These are phyloP conservation scores for Melanchra persicariae DNA, from an alignment of 2,888 invertebrate genomes.

Conservation along the genomic window DNA sequence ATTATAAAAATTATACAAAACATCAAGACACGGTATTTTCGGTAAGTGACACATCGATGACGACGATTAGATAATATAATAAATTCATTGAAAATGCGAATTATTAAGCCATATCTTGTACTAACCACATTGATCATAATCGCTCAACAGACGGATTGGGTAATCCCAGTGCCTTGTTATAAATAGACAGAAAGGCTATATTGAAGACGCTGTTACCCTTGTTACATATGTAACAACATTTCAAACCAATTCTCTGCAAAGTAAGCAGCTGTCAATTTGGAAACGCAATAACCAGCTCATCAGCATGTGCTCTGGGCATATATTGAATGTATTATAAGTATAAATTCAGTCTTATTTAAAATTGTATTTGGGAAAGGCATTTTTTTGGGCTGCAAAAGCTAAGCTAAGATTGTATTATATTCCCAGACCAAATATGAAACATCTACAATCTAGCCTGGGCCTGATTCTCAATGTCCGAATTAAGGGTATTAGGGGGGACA, in stretches of 20 bases:
- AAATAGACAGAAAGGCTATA: conserved; percentile 1
- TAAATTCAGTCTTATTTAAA: neutral
- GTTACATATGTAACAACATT: conserved; percentile 41
- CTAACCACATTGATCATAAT: neutral
- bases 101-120: neutral
- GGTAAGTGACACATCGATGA: too few species aligned
- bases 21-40: too few species aligned
- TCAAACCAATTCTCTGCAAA: conserved; percentile 41
- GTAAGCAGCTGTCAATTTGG: conserved; percentile 25
- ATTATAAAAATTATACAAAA: neutral
- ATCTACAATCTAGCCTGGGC: neutral
- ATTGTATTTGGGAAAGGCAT: conserved; percentile 5
- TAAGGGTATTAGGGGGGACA: too few species aligned
- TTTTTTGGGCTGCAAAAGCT: neutral
- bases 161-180: conserved; percentile 5
- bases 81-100: neutral
- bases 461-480: too few species aligned
- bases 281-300: conserved; percentile 27
- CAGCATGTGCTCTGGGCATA: neutral
- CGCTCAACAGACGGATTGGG: neutral
- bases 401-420: too few species aligned
- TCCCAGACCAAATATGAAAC: neutral
- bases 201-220: conserved; percentile 31
- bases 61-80: too few species aligned
- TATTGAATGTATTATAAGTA: neutral